Evolutionary conservation across 2,113 vertebrate species (phyloP).

Genomic region (Callithrix jacchus): DNA sequence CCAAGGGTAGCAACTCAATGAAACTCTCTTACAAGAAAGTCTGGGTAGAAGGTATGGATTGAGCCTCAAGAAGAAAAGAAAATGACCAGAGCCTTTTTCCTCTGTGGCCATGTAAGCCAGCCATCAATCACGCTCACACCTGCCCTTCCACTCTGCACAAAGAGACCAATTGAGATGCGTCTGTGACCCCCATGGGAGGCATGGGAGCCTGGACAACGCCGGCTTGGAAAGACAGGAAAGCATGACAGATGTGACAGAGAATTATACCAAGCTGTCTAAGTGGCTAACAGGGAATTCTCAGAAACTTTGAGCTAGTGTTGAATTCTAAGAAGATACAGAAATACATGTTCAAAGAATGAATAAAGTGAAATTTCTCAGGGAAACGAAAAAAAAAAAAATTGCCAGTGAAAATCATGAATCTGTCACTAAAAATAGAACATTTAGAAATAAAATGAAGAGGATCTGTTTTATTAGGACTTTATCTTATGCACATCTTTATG

Average conservation of each 20-base stretch:
- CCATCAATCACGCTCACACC: neutral
- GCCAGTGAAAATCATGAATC: neutral
- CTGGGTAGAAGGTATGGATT: neutral
- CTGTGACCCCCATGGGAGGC: neutral
- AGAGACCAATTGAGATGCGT: neutral
- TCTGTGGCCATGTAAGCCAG: neutral
- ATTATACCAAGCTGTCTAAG: neutral
- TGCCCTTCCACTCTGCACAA: neutral
- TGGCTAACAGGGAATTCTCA: neutral
- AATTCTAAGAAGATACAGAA: neutral
- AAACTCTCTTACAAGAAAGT: slow-evolving; percentile 4
- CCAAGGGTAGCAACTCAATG: neutral
- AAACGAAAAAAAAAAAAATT: slow-evolving; percentile 43
- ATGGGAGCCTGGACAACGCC: neutral
- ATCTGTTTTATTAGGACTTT: neutral
- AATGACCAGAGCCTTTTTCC: neutral
- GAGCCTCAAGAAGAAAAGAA: neutral
- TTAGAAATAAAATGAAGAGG: neutral
- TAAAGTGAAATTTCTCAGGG: neutral
- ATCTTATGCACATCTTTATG: neutral
- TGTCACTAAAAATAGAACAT: slow-evolving; percentile 8
- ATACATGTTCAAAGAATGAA: neutral
- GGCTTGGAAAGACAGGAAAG: neutral
- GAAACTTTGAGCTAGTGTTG: neutral
- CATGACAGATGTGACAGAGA: neutral